phyloP scores from a whole-genome alignment of 2,797 vertebrate species.

The Galago senegalensis region DNA sequence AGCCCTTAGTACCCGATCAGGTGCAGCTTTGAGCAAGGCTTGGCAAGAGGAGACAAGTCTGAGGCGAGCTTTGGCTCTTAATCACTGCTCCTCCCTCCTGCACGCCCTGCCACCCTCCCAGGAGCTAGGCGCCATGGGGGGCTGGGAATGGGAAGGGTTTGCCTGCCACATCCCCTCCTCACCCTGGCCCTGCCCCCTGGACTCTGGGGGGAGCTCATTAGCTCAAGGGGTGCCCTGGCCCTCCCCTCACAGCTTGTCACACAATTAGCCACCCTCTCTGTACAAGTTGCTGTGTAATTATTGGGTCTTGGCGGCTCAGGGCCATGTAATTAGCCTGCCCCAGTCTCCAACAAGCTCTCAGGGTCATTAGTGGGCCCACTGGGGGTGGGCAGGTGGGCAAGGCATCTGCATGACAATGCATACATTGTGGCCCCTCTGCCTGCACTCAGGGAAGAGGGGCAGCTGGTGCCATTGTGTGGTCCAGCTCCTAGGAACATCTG shows the following conservation, averaged over 20 bases:
- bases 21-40: conserved; percentile 84
- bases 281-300: conserved; percentile 80
- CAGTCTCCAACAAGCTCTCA: conserved; percentile 75
- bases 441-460: conserved; percentile 71
- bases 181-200: conserved; percentile 40
- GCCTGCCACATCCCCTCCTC: conserved; percentile 30
- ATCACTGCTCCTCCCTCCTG: conserved; percentile 77
- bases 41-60: conserved; percentile 86
- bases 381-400: conserved; percentile 65
- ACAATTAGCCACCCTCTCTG: conserved; percentile 78
- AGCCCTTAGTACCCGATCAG: conserved; percentile 81
- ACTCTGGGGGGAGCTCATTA: conserved; percentile 84
- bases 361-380: conserved; percentile 84
- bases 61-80: conserved; percentile 76
- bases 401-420: conserved; percentile 78
- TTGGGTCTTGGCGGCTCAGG: conserved; percentile 72
- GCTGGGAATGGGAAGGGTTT: conserved; percentile 76
- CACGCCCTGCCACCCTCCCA: conserved; percentile 68
- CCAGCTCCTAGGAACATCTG: conserved; percentile 64
- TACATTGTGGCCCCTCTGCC: conserved; percentile 64
- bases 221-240: conserved; percentile 77
- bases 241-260: conserved; percentile 75
- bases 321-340: conserved; percentile 84
- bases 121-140: conserved; percentile 73
- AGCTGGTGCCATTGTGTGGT: conserved; percentile 69